Evolutionary conservation across 1,140 invertebrate genomes (phyloP), one percentile per base, ranked within the genome.

Genomic region (Apis mellifera): DNA sequence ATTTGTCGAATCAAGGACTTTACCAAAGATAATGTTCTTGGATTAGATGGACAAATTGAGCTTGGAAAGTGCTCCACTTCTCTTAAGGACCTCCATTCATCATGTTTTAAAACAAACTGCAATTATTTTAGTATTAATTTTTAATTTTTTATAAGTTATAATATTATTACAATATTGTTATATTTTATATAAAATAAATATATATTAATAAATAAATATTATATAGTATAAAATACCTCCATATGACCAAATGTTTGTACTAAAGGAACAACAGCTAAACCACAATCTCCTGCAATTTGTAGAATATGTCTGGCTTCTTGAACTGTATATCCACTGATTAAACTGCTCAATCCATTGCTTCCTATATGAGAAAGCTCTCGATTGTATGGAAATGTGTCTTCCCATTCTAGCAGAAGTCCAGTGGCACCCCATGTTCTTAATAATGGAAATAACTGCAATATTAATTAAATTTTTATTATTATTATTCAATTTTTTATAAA

Each of bases 181-280:
- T 23, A n/a, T n/a, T n/a, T n/a, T n/a, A n/a, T n/a, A n/a, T n/a
- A n/a, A n/a, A n/a, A n/a, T n/a, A n/a, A n/a, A n/a, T n/a, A n/a
- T n/a, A n/a, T n/a, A n/a, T n/a, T n/a, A n/a, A n/a, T n/a, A n/a
- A n/a, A n/a, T n/a, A n/a, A n/a, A n/a, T n/a, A 42, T 7, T 42
- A 7, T 42, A 2, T n/a, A 52, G 48, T 84, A 42, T 60, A 62
- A 66, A 71, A 83, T 86, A 95, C 95, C 91, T 99, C 98, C 91
- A 99, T 93, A 93, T 99, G 99, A 5, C 98, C 99, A 94, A 99
- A 99, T 9, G 98, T 99, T 94, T 99, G 99, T 13, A 99, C 95
- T 8, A 99, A 94, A 26, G 99, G 99, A 88, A 99, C 97, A 5
- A 99, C 95, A 83, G 97, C 96, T 2, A 99, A 93, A 3, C 95